These are phyloP conservation scores for Pimpla rufipes DNA, from an alignment of 2,888 invertebrate genomes.

Conservation along the genomic window DNA sequence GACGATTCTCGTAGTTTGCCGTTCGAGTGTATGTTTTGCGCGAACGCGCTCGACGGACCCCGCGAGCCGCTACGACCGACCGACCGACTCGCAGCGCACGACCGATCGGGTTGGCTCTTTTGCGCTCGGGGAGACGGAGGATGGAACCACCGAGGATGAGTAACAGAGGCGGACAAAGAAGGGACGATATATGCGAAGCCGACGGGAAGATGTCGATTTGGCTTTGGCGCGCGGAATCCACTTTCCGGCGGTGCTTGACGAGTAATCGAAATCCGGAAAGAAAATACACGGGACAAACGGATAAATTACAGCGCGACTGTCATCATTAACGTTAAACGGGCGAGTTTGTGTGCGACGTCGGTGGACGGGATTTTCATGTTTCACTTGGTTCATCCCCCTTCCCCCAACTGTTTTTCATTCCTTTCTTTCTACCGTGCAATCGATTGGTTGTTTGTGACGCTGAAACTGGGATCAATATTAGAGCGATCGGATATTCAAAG, in stretches of 20 bases:
- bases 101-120: slow-evolving; percentile 11
- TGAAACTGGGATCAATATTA: too few relatives aligned
- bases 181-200: slow-evolving; percentile 23
- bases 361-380: neutral
- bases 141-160: slow-evolving; percentile 27
- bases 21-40: slow-evolving; percentile 67
- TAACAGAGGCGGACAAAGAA: slow-evolving; percentile 20
- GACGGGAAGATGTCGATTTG: slow-evolving; percentile 74
- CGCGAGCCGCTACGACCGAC: slow-evolving; percentile 50
- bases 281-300: slow-evolving; percentile 68
- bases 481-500: too few relatives aligned
- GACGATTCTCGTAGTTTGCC: slow-evolving; percentile 65
- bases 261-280: slow-evolving; percentile 80
- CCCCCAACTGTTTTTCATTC: neutral
- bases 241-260: slow-evolving; percentile 72
- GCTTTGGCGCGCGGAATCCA: slow-evolving; percentile 73
- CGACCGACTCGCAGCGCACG: slow-evolving; percentile 39
- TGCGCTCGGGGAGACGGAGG: slow-evolving; percentile 3
- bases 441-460: too few relatives aligned
- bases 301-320: slow-evolving; percentile 78
- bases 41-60: slow-evolving; percentile 48
- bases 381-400: neutral
- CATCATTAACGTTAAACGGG: slow-evolving; percentile 73
- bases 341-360: neutral
- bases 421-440: neutral